phyloP scores from a whole-genome alignment of 2,797 vertebrate species.

The Halcyon chelicuti region DNA sequence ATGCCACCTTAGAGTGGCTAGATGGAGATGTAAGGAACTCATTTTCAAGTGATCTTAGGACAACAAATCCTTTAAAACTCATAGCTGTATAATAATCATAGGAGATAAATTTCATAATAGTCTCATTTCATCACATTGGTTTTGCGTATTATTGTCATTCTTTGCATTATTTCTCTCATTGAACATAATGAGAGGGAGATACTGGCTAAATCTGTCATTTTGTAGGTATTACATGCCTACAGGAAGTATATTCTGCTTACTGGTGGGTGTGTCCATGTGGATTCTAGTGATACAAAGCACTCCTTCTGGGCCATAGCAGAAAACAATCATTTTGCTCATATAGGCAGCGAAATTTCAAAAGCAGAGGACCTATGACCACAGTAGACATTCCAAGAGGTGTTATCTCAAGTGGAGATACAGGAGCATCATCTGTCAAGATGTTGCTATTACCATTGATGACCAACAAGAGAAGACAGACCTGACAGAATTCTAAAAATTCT shows the following conservation, averaged over 20 bases:
- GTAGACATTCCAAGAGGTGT: not conserved
- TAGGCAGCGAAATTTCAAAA: not conserved
- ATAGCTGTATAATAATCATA: not conserved
- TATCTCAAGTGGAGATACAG: not conserved
- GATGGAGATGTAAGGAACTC: not conserved
- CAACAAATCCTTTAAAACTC: not conserved
- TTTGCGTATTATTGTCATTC: not conserved
- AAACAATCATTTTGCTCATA: not conserved
- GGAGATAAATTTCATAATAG: not conserved
- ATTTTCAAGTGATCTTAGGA: not conserved
- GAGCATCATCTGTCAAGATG: not conserved
- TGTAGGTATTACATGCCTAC: not conserved
- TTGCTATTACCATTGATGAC: not conserved
- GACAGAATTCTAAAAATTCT: not conserved
- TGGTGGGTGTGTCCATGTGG: too few relatives aligned
- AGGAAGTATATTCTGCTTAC: not conserved
- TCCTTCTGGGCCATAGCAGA: not conserved
- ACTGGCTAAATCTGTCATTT: not conserved
- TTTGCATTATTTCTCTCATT: not conserved
- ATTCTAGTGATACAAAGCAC: not conserved
- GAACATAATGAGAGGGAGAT: not conserved
- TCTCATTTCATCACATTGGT: not conserved
- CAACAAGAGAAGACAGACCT: not conserved
- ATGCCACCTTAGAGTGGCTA: not conserved
- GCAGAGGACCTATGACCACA: not conserved